These are phyloP conservation scores for Desoria tigrina DNA, from an alignment of 2,888 invertebrate genomes.

Conservation along the genomic window DNA sequence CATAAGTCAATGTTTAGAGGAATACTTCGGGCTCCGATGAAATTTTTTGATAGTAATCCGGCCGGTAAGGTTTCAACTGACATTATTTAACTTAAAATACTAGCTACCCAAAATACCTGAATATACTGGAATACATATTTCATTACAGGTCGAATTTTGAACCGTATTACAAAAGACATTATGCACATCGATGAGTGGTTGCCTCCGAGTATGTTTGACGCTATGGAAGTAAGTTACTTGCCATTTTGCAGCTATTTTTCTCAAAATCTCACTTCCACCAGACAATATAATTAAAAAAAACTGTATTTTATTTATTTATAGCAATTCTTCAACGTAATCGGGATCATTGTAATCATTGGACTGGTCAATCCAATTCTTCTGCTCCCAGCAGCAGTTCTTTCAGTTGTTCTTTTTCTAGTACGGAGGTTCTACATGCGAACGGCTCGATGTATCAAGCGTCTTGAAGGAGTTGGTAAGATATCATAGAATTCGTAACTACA, in stretches of 20 bases:
- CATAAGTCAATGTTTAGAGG: constrained; percentile 86
- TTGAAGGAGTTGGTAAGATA: constrained; percentile 59
- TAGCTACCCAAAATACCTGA: too few species aligned
- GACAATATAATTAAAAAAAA: too few species aligned
- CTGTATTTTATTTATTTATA: constrained; percentile 51
- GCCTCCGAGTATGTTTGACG: constrained; percentile 47
- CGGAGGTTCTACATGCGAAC: constrained; percentile 76
- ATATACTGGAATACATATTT: too few species aligned
- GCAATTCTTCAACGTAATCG: constrained; percentile 68
- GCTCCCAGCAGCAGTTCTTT: constrained; percentile 68
- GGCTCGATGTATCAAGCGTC: constrained; percentile 71
- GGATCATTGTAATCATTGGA: constrained; percentile 58
- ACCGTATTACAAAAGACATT: constrained; percentile 9
- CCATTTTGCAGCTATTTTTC: too few species aligned
- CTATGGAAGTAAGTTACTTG: constrained; percentile 50
- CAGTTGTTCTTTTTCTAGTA: constrained; percentile 72
- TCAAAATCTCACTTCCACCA: too few species aligned
- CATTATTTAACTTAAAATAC: too few species aligned
- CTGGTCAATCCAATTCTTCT: constrained; percentile 55
- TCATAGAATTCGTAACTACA: too few species aligned
- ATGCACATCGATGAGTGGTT: constrained; percentile 46
- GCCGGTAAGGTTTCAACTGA: too few species aligned
- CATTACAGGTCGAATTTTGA: constrained; percentile 8
- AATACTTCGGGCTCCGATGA: constrained; percentile 77
- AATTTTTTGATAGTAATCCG: constrained; percentile 86